Evolutionary conservation across 53 echinoderm and acorn worm genomes (phyloP).

Genomic region (Apostichopus leukothele): DNA sequence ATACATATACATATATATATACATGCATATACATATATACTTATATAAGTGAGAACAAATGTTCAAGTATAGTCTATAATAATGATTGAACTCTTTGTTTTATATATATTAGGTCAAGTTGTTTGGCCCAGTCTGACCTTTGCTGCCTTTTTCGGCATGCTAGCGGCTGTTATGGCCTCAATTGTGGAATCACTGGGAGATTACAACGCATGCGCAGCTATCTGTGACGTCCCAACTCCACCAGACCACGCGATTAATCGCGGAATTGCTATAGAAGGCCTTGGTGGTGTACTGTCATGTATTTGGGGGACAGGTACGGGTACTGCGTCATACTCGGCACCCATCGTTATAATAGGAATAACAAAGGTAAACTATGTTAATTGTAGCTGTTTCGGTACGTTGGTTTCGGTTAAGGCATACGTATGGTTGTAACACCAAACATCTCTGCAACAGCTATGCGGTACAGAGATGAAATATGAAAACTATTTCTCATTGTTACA

Average conservation of each 20-base stretch:
- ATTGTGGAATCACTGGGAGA: constrained; percentile 80
- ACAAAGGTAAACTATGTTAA: constrained; percentile 53
- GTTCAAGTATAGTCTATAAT: too few relatives aligned
- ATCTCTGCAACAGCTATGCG: too few relatives aligned
- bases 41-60: too few relatives aligned
- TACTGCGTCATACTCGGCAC: constrained; percentile 62
- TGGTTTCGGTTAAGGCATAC: too few relatives aligned
- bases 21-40: too few relatives aligned
- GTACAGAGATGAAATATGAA: too few relatives aligned
- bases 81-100: too few relatives aligned
- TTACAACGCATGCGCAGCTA: constrained; percentile 74
- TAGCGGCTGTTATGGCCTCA: constrained; percentile 64
- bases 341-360: constrained; percentile 69
- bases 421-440: too few relatives aligned
- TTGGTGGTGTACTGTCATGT: constrained; percentile 64
- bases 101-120: constrained; percentile 62
- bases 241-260: constrained; percentile 74
- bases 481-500: too few relatives aligned
- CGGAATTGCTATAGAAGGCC: constrained; percentile 71
- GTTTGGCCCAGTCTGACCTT: constrained; percentile 59
- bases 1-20: too few relatives aligned
- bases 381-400: too few relatives aligned
- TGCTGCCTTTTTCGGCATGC: constrained; percentile 64
- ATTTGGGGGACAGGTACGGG: constrained; percentile 66
- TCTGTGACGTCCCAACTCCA: constrained; percentile 71